A percentile compares a stretch with the other conserved stretches of the same genome.
These are phyloP conservation scores for Vireo altiloquus DNA, from an alignment of 2,113 vertebrate species.

Conservation along the genomic window DNA sequence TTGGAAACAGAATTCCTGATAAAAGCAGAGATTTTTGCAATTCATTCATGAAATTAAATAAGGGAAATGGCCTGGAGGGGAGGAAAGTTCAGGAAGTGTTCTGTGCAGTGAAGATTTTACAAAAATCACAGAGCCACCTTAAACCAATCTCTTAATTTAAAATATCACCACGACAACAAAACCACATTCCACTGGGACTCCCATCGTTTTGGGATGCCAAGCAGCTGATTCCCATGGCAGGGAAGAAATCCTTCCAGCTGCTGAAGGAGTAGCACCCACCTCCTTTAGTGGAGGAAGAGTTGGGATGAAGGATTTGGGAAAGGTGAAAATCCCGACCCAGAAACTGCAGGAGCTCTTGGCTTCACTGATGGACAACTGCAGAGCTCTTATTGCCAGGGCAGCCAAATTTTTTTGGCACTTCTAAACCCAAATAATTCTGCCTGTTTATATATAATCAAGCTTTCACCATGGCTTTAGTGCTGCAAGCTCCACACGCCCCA, in stretches of 20 bases:
- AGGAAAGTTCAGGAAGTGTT: neutral
- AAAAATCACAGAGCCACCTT: neutral
- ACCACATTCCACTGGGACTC: neutral
- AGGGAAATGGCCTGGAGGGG: neutral
- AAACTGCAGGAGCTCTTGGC: neutral
- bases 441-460: neutral
- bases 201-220: accelerated
- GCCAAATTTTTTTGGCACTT: neutral
- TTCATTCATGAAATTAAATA: neutral
- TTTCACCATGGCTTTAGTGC: constrained; percentile 4
- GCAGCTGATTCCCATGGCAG: neutral
- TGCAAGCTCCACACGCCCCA: neutral
- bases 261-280: neutral
- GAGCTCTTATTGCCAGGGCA: constrained; percentile 27
- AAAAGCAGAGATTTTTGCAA: neutral
- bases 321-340: neutral
- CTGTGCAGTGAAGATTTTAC: neutral
- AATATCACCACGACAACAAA: neutral
- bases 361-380: neutral
- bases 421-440: neutral
- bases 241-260: neutral
- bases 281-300: neutral
- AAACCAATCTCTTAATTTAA: neutral
- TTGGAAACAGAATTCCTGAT: neutral
- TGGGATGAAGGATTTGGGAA: neutral